These are phyloP conservation scores for Beroe forskalii DNA, from an alignment of 37 sponge, comb jelly and placozoan genomes.

Conservation along the genomic window DNA sequence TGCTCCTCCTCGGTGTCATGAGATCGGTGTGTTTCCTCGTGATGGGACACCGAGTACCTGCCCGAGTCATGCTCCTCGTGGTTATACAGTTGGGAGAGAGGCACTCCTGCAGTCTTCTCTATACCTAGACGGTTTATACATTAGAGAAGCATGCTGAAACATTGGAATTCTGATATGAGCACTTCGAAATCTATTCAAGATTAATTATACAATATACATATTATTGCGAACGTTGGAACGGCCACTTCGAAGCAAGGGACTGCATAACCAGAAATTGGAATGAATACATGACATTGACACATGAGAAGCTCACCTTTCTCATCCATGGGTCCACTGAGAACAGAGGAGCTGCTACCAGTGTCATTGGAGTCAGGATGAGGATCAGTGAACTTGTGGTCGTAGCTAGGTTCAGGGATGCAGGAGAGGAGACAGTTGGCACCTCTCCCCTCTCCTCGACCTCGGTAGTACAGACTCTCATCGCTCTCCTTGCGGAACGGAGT, in stretches of 20 bases:
- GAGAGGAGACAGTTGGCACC: background rate
- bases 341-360: background rate
- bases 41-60: background rate
- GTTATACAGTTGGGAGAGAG: constrained; percentile 29
- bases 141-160: too few relatives aligned
- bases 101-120: background rate
- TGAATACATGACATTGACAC: too few relatives aligned
- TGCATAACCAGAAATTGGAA: too few relatives aligned
- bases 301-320: background rate
- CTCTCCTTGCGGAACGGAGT: constrained; percentile 64
- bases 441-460: background rate
- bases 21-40: too few relatives aligned
- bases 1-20: background rate
- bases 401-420: constrained; percentile 3
- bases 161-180: too few relatives aligned
- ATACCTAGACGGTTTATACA: too few relatives aligned
- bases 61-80: background rate
- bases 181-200: too few relatives aligned
- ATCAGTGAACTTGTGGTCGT: background rate
- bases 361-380: background rate
- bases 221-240: too few relatives aligned
- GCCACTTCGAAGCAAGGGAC: too few relatives aligned
- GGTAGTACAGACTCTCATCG: constrained; percentile 17
- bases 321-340: background rate
- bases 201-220: too few relatives aligned